Base-by-base conservation (phyloP, 2,888 invertebrate species). In the Dexiosoma caninum region DNA sequence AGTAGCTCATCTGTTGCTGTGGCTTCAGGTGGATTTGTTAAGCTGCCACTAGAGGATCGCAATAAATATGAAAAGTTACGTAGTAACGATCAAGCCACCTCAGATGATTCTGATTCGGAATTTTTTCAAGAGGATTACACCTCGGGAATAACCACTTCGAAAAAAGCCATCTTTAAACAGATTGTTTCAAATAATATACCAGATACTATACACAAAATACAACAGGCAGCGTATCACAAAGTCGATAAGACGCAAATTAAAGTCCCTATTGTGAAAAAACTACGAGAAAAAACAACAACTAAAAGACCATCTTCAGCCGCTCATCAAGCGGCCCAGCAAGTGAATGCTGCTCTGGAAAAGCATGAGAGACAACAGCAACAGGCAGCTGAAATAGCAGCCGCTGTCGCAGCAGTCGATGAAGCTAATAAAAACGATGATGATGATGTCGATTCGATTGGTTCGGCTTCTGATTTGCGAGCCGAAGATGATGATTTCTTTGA, bases 21-120 rank as follows among this genome's bases (percentile, higher is more conserved):
- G 40, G 87, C 40, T 90, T 92, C 14, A 9, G 84, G 84, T 90
- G 92, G 60, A 12, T 93, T 93, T 86, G 92, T 93, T 0, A 92
- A 92, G 84, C 91, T 93, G 0, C 94, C 94, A 0, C 83, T 93
- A 4, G 94, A 95, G 85, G 94, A 95, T 87, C 92, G 95, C 32
- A 94, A 94, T 19, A 95, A 95, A 85, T 95, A 95, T 86, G 95
- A 95, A 85, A 95, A 95, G 87, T 90, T 95, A 55, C 92, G 93
- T 1, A 93, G 92, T 86, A 93, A 92, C 83, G 93, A 93, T 82
- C 88, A 92, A 53, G 88, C 88, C 23, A 93, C 92, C 46, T 92
- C 90, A 77, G 92, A 92, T 83, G 92, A 92, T 85, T 92, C 92
- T 49, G 90, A 90, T 75, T 92, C 92, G 42, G 90, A 91, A 82